A percentile compares a stretch with the other conserved stretches of the same genome.
Conservation (phyloP, 1,140 invertebrate genomes). For the Euglossa dilemma region DNA sequence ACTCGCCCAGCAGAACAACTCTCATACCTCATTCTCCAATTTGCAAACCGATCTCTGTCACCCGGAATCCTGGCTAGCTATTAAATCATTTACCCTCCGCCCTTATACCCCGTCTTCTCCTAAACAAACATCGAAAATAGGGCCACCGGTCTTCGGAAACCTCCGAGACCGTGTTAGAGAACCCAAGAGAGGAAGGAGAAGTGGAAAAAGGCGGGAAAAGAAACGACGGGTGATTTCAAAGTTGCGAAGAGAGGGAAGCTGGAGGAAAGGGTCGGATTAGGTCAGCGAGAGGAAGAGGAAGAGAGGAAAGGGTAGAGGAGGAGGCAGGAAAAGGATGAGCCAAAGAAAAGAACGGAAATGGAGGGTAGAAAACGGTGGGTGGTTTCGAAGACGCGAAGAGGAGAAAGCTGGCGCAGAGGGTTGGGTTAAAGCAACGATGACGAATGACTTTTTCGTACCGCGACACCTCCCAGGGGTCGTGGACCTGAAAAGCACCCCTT, state of each 20-base stretch:
- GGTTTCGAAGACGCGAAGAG: constrained; percentile 31
- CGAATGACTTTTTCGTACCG: constrained; percentile 56
- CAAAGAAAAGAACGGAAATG: background rate
- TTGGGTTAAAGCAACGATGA: constrained; percentile 50
- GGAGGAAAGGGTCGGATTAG: too few relatives aligned
- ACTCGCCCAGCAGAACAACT: background rate
- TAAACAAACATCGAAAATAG: background rate
- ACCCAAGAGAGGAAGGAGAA: too few relatives aligned
- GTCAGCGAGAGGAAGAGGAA: too few relatives aligned
- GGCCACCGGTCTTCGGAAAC: background rate
- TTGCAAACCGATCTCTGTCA: background rate
- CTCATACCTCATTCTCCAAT: background rate
- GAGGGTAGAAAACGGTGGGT: background rate
- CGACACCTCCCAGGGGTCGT: constrained; percentile 46
- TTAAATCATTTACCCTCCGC: background rate
- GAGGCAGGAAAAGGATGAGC: too few relatives aligned
- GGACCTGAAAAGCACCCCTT: constrained; percentile 42
- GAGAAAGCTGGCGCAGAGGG: background rate
- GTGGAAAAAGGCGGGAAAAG: too few relatives aligned
- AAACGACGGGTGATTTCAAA: too few relatives aligned
- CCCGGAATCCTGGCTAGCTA: background rate
- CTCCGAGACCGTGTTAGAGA: background rate
- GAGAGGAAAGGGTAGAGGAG: background rate
- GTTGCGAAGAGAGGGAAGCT: too few relatives aligned
- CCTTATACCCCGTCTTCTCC: background rate